Conservation (phyloP, 1,140 invertebrate genomes). For the Drosophila mojavensis region DNA sequence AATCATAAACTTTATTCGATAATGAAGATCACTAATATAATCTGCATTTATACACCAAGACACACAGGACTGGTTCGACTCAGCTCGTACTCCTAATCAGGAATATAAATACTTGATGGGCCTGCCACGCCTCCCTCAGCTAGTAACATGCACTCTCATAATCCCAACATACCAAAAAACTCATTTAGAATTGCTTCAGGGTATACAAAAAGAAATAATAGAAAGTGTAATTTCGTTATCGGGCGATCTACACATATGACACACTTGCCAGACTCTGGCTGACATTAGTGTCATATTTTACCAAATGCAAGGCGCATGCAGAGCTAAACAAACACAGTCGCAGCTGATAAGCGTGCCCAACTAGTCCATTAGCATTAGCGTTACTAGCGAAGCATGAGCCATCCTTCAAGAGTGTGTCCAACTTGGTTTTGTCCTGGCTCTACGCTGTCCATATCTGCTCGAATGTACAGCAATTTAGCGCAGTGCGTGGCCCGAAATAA, state of each 20-base stretch:
- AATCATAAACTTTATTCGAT: too few relatives aligned
- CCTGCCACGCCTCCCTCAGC: too few relatives aligned
- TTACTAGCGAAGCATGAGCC: constrained; percentile 11
- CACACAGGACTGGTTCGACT: too few relatives aligned
- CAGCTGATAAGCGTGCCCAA: constrained; percentile 39
- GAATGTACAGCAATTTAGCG: constrained; percentile 26
- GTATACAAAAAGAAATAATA: not conserved
- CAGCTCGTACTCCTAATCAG: too few relatives aligned
- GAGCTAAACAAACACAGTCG: constrained; percentile 39
- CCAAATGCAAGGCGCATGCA: constrained; percentile 25
- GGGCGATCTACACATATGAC: constrained; percentile 17
- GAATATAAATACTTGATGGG: too few relatives aligned
- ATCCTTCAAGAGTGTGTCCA: constrained; percentile 20
- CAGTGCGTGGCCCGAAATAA: constrained; percentile 52
- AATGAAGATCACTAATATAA: too few relatives aligned
- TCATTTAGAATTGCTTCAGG: too few relatives aligned
- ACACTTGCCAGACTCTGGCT: not conserved
- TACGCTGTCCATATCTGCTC: not conserved
- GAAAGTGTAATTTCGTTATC: constrained; percentile 24
- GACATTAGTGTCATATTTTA: constrained; percentile 35
- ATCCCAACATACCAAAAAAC: too few relatives aligned
- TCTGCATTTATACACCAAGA: too few relatives aligned
- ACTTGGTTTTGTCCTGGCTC: constrained; percentile 32
- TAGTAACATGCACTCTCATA: too few relatives aligned
- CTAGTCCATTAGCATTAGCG: constrained; percentile 53